A percentile compares a stretch with the other conserved stretches of the same genome.
Evolutionary conservation across 1,140 invertebrate species (phyloP).

Genomic region (Drosophila arawakana): DNA sequence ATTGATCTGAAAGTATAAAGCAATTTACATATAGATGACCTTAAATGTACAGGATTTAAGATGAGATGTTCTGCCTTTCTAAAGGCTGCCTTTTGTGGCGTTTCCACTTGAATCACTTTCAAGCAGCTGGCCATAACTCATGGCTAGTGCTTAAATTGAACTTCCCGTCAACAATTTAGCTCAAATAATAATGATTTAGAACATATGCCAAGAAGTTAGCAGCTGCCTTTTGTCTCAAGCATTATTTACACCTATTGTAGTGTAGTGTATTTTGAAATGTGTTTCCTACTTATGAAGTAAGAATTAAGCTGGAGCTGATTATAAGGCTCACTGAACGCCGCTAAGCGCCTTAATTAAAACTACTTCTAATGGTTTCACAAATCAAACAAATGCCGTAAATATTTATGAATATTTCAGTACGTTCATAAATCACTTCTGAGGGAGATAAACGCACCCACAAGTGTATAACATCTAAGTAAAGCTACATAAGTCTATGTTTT

Average conservation of each 20-base stretch:
- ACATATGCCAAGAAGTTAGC: constrained; percentile 17
- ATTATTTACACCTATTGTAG: constrained; percentile 21
- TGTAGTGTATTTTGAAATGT: constrained; percentile 2
- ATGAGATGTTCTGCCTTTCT: constrained; percentile 52
- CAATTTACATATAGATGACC: constrained; percentile 46
- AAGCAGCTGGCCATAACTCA: constrained; percentile 62
- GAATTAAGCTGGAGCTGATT: constrained; percentile 27
- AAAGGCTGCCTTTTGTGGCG: constrained; percentile 51
- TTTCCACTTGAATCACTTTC: constrained; percentile 46
- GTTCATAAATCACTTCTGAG: constrained; percentile 69
- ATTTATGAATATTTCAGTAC: constrained; percentile 60
- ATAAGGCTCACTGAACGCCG: constrained; percentile 40
- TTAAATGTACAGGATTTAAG: constrained; percentile 63
- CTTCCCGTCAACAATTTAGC: constrained; percentile 60
- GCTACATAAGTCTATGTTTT: constrained; percentile 15
- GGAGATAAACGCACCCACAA: constrained; percentile 67
- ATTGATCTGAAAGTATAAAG: constrained; percentile 20
- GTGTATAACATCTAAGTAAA: constrained; percentile 18
- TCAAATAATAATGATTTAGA: constrained; percentile 44
- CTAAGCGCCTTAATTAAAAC: constrained; percentile 65
- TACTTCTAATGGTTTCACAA: constrained; percentile 51
- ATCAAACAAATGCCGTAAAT: constrained; percentile 73
- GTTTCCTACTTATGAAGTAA: constrained; percentile 34
- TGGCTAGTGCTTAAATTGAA: constrained; percentile 52
- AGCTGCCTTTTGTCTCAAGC: constrained; percentile 37